Evolutionary conservation across 1,140 invertebrate genomes (phyloP), one percentile per base, ranked within the genome.

Genomic region (Steinernema khuongi): DNA sequence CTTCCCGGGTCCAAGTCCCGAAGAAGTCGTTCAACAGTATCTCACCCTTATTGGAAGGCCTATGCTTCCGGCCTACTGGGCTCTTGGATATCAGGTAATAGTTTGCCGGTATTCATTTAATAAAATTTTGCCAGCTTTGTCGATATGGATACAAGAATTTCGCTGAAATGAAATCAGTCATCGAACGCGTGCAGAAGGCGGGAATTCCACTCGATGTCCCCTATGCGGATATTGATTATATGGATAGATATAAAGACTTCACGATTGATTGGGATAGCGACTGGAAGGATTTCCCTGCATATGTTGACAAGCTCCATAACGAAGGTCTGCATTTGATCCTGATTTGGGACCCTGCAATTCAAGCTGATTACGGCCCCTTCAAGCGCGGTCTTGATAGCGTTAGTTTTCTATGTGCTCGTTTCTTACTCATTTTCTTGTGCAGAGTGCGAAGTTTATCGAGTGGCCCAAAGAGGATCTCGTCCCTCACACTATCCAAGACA

Each of bases 211-310:
- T 77, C 43, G 81, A 83, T 70, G 77, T 84, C 28, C 67, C 72
- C 11, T 82, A 79, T 67, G 73, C 82, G 11, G 81, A 83, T 76
- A 89, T 95, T 75, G 93, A 96, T 86, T 94, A 95, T 82, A 95
- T 95, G 93, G 87, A 91, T n/a, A 88, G 90, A 44, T 88, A 88
- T 68, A 93, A 92, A 82, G 92, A 93, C 86, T 96, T 96, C 83
- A 94, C 92, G 0, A 90, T 91, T 76, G 90, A 93, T 82, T 29
- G 31, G 14, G 7, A 67, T 28, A n/a, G 79, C 71, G 66, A 67
- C 1, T 79, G 72, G 73, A 22, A 73, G 1, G 77, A 36, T 0
- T 76, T 79, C 32, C 69, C 73, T 26, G 71, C 26, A 1, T 78
- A 79, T 50, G 43, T 70, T 0, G 28, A 74, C 14, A 73, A 79